These are phyloP conservation scores for Lycopodina hypogea DNA, from an alignment of 37 sponge, comb jelly and placozoan genomes.

Conservation along the genomic window DNA sequence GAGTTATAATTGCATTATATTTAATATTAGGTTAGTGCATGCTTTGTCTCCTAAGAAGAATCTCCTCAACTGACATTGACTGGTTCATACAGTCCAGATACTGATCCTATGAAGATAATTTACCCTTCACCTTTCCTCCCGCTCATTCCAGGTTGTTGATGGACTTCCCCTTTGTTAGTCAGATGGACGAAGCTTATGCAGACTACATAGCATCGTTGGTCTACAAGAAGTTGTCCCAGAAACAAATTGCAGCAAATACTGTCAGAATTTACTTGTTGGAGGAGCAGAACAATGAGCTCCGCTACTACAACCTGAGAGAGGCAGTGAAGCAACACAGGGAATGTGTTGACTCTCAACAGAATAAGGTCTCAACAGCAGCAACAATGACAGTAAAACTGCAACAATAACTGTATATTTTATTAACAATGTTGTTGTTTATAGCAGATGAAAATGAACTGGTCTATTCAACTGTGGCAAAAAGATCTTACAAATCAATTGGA, in stretches of 20 bases:
- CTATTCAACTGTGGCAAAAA: not conserved
- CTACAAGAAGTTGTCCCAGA: conserved; percentile 7
- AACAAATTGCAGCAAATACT: conserved; percentile 66
- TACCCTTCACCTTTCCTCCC: no score
- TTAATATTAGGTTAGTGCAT: no score
- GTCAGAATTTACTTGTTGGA: conserved; percentile 67
- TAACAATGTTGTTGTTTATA: not conserved
- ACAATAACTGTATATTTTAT: not conserved
- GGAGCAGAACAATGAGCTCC: conserved; percentile 71
- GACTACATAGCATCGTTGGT: conserved; percentile 5
- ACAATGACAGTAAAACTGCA: not conserved
- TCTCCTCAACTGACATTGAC: no score
- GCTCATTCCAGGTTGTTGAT: conserved; percentile 22
- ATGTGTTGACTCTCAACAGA: not conserved
- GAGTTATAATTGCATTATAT: no score
- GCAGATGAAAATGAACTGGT: not conserved
- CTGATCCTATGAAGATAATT: no score
- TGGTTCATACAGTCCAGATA: no score
- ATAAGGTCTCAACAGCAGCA: not conserved
- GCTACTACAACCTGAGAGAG: conserved; percentile 11
- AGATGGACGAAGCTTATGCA: not conserved
- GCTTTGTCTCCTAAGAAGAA: no score
- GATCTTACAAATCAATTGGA: not conserved
- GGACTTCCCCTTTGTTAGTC: conserved; percentile 57
- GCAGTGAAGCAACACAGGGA: not conserved